Conservation (phyloP, 2,888 invertebrate genomes). For the Ophion costatus region DNA sequence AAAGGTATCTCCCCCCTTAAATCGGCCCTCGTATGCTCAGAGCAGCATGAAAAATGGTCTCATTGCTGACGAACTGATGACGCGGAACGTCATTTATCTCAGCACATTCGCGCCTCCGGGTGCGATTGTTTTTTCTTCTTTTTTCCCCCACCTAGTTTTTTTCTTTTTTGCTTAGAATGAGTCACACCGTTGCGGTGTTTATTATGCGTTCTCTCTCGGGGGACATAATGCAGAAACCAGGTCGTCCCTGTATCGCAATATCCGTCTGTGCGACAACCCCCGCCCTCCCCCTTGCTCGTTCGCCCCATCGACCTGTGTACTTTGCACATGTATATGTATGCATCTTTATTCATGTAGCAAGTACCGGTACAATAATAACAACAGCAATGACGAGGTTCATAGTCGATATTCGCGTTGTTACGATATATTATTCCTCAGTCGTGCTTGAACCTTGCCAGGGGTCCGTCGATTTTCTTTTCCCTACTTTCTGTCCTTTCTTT, state of each 20-base stretch:
- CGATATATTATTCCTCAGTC: constrained; percentile 32
- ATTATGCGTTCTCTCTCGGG: not conserved
- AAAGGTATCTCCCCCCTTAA: too few species aligned
- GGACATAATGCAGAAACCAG: constrained; percentile 14
- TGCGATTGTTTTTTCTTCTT: not conserved
- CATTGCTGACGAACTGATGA: too few species aligned
- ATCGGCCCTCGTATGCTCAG: too few species aligned
- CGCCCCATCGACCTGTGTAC: not conserved
- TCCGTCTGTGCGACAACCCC: not conserved
- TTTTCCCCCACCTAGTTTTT: not conserved
- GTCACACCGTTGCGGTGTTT: not conserved
- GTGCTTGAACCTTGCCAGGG: constrained; percentile 2
- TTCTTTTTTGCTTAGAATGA: not conserved
- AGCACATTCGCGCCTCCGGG: not conserved
- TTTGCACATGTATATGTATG: constrained; percentile 15
- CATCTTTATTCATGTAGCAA: constrained; percentile 26
- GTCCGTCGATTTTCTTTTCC: constrained; percentile 28
- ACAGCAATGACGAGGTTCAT: not conserved
- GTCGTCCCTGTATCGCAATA: constrained; percentile 23
- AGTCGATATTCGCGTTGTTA: constrained; percentile 43
- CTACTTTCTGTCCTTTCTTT: too few species aligned
- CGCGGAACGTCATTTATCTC: not conserved
- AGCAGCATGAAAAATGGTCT: too few species aligned
- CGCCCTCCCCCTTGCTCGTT: not conserved
- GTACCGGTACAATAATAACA: constrained; percentile 52